phyloP scores from a whole-genome alignment of 1,140 invertebrate genomes.

The Acromyrmex charruanus region DNA sequence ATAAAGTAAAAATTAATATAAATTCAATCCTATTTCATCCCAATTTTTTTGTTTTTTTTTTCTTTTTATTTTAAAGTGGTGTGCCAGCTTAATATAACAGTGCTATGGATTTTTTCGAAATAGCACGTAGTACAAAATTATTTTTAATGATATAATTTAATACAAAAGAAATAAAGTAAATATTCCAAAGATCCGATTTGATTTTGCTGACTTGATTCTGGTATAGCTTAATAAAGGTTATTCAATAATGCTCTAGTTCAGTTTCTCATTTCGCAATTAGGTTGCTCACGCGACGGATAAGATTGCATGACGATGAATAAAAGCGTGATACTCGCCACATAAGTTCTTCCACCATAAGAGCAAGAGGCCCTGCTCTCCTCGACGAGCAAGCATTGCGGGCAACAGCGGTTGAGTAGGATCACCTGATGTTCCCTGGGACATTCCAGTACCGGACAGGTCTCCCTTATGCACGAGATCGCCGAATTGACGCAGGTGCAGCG shows the following conservation, averaged over 20 bases:
- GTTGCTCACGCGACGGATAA: not conserved
- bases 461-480: constrained; percentile 91
- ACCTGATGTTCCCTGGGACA: constrained; percentile 91
- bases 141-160: too few species aligned
- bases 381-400: constrained; percentile 90
- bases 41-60: too few species aligned
- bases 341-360: constrained; percentile 88
- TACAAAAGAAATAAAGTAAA: too few species aligned
- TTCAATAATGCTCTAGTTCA: not conserved
- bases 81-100: too few species aligned
- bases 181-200: too few species aligned
- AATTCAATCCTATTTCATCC: too few species aligned
- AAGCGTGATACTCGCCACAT: constrained; percentile 88
- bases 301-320: not conserved
- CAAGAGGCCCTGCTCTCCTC: constrained; percentile 90
- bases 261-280: not conserved
- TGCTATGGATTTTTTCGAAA: too few species aligned
- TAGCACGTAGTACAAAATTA: too few species aligned
- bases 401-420: constrained; percentile 90
- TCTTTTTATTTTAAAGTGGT: too few species aligned
- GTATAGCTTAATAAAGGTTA: not conserved
- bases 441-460: constrained; percentile 93
- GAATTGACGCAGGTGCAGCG: constrained; percentile 93
- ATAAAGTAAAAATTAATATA: too few species aligned
- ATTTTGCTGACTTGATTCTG: too few species aligned